Evolutionary conservation across 2,113 vertebrate genomes (phyloP).

Genomic region (Malaclemys terrapin): DNA sequence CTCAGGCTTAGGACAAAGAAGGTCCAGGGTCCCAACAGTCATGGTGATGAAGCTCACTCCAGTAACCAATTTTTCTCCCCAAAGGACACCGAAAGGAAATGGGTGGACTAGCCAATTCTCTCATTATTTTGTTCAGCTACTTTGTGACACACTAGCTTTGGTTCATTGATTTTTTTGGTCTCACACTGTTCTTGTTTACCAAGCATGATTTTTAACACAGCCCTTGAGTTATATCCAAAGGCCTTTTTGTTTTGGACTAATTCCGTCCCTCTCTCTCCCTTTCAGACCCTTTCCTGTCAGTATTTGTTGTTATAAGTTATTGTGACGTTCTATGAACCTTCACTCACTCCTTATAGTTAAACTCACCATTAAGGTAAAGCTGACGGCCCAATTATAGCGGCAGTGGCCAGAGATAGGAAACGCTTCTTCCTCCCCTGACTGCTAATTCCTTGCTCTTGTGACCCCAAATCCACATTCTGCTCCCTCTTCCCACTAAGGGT

Average conservation of each 20-base stretch:
- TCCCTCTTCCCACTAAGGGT: fast-evolving
- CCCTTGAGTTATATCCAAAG: neutral
- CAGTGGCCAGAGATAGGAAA: fast-evolving
- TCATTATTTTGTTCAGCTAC: neutral
- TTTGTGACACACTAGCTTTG: neutral
- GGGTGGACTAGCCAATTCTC: neutral
- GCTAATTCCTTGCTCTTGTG: neutral
- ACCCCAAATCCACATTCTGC: neutral
- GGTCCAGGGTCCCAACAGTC: neutral
- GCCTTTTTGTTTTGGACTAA: neutral
- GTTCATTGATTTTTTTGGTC: neutral
- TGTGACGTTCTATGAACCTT: neutral
- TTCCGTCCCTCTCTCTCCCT: too few relatives aligned
- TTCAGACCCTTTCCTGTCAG: neutral
- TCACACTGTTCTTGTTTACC: neutral
- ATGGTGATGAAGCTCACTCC: neutral
- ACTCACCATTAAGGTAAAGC: neutral
- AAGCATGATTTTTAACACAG: neutral
- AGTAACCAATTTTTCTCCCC: neutral
- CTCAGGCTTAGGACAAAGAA: neutral
- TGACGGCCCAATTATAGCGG: neutral
- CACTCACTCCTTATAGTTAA: neutral
- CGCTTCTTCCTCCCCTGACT: neutral
- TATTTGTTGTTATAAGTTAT: neutral
- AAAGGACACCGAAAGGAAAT: neutral